Percentiles rank a stretch among this genome's conserved stretches.
Evolutionary conservation across 2,888 invertebrate species (phyloP).

Genomic region (Gastracanthus pulcherrimus): DNA sequence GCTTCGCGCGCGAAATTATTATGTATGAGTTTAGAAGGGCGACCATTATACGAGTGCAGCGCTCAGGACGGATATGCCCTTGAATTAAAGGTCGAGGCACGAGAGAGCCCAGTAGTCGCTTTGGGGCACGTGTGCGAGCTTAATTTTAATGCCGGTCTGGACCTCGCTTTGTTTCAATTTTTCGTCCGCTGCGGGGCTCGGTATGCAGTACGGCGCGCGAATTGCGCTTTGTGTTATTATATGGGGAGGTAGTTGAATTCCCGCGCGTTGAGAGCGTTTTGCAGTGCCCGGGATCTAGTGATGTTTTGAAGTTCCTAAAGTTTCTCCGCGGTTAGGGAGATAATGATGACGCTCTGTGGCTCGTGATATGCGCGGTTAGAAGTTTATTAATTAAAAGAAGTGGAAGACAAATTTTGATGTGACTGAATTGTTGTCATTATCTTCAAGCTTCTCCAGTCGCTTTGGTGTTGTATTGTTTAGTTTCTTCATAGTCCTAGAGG

Average conservation of each 20-base stretch:
- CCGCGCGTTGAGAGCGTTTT: not conserved
- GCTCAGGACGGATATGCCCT: slow-evolving; percentile 8
- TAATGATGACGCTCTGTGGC: not conserved
- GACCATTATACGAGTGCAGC: not conserved
- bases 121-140: slow-evolving; percentile 3
- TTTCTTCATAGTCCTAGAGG: no score
- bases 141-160: slow-evolving; percentile 25
- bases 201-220: no score
- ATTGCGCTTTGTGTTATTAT: not conserved
- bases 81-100: slow-evolving; percentile 47
- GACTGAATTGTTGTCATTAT: no score
- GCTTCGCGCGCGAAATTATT: slow-evolving; percentile 24
- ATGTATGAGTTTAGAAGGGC: slow-evolving; percentile 47
- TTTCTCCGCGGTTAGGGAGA: not conserved
- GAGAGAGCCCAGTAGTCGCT: no score
- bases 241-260: not conserved
- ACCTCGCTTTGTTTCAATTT: not conserved
- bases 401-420: no score
- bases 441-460: no score
- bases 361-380: not conserved
- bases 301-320: not conserved
- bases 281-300: not conserved
- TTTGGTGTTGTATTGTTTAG: no score
- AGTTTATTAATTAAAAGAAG: no score
- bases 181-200: not conserved